These are phyloP conservation scores for Scolopax mira DNA, from an alignment of 2,113 vertebrate genomes.

Conservation along the genomic window DNA sequence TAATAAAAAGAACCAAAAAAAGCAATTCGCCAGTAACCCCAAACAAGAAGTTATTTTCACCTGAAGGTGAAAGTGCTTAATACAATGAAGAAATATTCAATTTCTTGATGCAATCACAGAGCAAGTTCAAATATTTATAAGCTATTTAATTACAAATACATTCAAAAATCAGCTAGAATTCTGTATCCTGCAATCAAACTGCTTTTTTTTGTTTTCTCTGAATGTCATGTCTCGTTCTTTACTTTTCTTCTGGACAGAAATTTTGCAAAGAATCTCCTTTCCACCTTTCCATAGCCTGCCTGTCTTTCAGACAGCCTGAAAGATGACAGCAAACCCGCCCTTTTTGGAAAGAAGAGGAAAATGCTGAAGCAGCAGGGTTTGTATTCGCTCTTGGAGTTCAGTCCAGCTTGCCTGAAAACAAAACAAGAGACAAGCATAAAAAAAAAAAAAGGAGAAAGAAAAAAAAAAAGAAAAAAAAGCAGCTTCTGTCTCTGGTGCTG, in stretches of 20 bases:
- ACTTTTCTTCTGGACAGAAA: background rate
- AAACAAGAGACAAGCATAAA: background rate
- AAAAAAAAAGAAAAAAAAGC: background rate
- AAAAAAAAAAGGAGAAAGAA: background rate
- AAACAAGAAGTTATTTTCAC: background rate
- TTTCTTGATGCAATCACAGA: background rate
- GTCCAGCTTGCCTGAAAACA: background rate
- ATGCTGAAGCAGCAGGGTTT: background rate
- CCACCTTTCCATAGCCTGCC: background rate
- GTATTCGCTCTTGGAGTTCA: background rate
- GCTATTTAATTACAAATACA: background rate
- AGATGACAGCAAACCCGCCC: background rate
- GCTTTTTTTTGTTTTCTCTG: background rate
- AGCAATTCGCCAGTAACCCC: background rate
- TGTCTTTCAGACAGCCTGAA: background rate
- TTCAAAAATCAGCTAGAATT: background rate
- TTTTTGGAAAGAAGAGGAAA: background rate
- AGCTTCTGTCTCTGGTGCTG: conserved; percentile 57
- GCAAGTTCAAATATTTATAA: background rate
- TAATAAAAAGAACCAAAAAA: background rate
- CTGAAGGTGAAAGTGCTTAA: background rate
- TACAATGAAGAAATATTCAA: too few relatives aligned
- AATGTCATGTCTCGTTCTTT: background rate
- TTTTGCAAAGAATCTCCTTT: background rate
- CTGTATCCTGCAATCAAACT: background rate